phyloP scores from a whole-genome alignment of 2,113 vertebrate genomes.

The Naja naja region DNA sequence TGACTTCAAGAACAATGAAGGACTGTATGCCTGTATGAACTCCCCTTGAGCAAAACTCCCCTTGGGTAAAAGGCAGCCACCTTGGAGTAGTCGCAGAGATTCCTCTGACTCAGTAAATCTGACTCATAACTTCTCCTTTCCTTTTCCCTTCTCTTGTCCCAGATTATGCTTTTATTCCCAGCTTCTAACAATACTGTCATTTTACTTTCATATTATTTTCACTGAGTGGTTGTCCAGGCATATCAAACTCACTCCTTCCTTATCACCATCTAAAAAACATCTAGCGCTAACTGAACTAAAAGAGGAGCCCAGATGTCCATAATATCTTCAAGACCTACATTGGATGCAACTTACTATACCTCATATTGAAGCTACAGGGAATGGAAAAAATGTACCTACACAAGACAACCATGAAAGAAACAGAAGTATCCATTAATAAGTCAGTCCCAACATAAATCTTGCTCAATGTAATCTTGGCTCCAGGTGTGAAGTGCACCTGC shows the following conservation, averaged over 20 bases:
- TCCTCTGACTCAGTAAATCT: conserved; percentile 23
- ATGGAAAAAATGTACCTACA: background rate
- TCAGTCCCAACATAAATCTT: background rate
- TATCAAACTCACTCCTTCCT: background rate
- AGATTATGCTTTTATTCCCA: conserved; percentile 5
- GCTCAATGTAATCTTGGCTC: background rate
- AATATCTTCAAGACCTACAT: background rate
- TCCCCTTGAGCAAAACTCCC: background rate
- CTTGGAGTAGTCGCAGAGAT: background rate
- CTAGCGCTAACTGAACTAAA: background rate
- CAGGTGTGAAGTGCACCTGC: background rate
- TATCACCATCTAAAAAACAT: background rate
- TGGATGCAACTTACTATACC: background rate
- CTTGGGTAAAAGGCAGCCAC: background rate
- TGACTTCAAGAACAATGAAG: conserved; percentile 2
- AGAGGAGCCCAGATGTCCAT: background rate
- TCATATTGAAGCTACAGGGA: background rate
- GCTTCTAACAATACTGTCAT: conserved; percentile 10
- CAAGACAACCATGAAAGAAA: background rate
- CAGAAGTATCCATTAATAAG: background rate
- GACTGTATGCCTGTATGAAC: background rate
- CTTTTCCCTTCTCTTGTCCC: background rate
- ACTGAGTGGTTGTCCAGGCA: background rate
- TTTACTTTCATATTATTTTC: background rate
- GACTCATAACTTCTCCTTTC: conserved; percentile 9